Percentiles rank a stretch among this genome's conserved stretches.
phyloP scores from a whole-genome alignment of 2,797 vertebrate species.

The Girardinus metallicus region DNA sequence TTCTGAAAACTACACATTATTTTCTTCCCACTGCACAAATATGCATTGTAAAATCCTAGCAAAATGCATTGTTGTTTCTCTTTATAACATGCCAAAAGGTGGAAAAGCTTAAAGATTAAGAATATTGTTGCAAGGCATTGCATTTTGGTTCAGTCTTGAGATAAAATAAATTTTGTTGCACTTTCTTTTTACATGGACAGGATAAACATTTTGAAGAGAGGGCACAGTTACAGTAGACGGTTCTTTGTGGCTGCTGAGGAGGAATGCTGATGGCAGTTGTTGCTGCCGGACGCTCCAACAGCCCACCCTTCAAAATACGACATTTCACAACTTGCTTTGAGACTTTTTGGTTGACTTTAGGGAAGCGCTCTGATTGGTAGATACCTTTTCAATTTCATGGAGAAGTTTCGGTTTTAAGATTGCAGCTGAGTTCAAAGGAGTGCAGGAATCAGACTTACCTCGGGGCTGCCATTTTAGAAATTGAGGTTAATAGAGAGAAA shows the following conservation, averaged over 20 bases:
- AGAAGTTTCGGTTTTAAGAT: constrained; percentile 56
- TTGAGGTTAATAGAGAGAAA: constrained; percentile 67
- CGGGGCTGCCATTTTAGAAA: constrained; percentile 63
- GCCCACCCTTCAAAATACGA: constrained; percentile 16
- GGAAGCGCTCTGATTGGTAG: constrained; percentile 58
- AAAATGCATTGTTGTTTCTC: background rate
- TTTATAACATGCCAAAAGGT: background rate
- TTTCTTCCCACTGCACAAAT: background rate
- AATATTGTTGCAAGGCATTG: too few species aligned
- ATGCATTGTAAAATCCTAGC: background rate
- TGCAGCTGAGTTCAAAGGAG: constrained; percentile 71
- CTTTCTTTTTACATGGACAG: background rate
- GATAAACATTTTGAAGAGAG: constrained; percentile 14
- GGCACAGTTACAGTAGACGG: background rate
- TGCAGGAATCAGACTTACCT: constrained; percentile 51
- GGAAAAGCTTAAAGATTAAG: background rate
- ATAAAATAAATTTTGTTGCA: constrained; percentile 1
- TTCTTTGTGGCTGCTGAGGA: background rate
- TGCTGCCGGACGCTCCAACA: background rate
- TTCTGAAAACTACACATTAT: background rate
- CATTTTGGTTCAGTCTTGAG: constrained; percentile 14
- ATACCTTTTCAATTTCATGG: constrained; percentile 69
- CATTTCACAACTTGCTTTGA: constrained; percentile 41
- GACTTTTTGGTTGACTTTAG: constrained; percentile 37
- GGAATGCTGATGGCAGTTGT: constrained; percentile 7